Base-by-base conservation (phyloP, 2,888 invertebrate species). In the Dasysyrphus albostriatus region DNA sequence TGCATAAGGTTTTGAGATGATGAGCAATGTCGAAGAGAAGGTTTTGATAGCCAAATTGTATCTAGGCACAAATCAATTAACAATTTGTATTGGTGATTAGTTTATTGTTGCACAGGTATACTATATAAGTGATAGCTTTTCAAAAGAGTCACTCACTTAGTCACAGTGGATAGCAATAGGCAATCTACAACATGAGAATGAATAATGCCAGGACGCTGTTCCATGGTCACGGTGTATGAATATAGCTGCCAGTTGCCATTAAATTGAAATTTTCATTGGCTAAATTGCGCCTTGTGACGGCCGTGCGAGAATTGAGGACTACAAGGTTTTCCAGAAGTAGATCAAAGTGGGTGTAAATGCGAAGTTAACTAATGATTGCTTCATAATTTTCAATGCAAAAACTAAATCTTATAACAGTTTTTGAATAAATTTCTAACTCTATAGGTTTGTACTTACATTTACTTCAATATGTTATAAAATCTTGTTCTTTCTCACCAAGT, bases 21-120 rank as follows among this genome's bases (percentile, higher is more conserved):
- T 69, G 54, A 69, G 54, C 69, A 54, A 4, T 34, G 14, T 61
- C 5, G 54, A 70, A 47, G 59, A 51, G 75, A 80, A 42, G 67
- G 61, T 81, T 54, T 58, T 67, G 80, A 69, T 81, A 61, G 7
- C 37, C 63, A 16, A 69, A 75, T 75, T 70, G 75, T 63, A 54
- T 54, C 54, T 54, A 34, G 77, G 42, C 59, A 51, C 54, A 72
- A 72, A 65, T 72, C 72, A 67, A 51, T 82, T 76, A 56, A 49
- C 39, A 44, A 78, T 70, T 67, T 59, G 34, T 67, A 61, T 51
- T 59, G 32, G 24, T 74, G 47, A 80, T 69, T 61, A 59, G 80
- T 51, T 79, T 65, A 56, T 65, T 73, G 77, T 77, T 69, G 69
- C 51, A 69, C n/a, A n/a, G n/a, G n/a, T 24, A 24, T 69, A 4